These are phyloP conservation scores for Serilophus lunatus DNA, from an alignment of 2,113 vertebrate species.

Conservation along the genomic window DNA sequence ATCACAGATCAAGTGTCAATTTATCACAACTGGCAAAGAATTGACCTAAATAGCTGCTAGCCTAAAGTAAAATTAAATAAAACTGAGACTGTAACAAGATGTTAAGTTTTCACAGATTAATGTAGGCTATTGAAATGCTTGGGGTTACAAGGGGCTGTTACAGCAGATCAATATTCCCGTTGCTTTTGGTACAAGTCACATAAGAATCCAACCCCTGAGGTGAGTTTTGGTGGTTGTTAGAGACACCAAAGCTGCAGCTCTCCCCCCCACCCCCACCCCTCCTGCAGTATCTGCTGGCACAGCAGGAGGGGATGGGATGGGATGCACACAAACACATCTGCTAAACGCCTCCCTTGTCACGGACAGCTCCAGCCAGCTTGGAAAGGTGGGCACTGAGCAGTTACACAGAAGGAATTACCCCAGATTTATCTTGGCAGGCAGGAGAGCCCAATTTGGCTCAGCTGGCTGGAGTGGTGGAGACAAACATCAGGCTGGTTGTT, in stretches of 20 bases:
- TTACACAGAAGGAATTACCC: neutral
- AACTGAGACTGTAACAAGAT: neutral
- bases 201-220: neutral
- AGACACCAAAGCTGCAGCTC: neutral
- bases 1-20: neutral
- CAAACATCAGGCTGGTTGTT: neutral
- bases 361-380: neutral
- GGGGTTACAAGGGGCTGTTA: neutral
- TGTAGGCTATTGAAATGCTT: neutral
- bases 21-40: neutral
- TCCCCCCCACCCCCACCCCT: neutral
- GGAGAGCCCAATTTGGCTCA: neutral
- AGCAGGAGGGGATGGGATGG: neutral
- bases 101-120: neutral
- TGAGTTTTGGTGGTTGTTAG: neutral
- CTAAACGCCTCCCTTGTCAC: neutral
- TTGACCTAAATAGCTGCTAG: neutral
- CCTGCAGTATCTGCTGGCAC: fast-evolving
- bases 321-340: neutral
- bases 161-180: neutral
- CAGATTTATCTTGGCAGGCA: neutral
- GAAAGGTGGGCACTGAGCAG: neutral
- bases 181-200: neutral
- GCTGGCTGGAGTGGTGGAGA: neutral
- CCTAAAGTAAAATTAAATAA: slow-evolving; percentile 33